Evolutionary conservation across 2,888 invertebrate species (phyloP), one percentile per base, ranked within the genome.

Genomic region (Trimorus sp.): DNA sequence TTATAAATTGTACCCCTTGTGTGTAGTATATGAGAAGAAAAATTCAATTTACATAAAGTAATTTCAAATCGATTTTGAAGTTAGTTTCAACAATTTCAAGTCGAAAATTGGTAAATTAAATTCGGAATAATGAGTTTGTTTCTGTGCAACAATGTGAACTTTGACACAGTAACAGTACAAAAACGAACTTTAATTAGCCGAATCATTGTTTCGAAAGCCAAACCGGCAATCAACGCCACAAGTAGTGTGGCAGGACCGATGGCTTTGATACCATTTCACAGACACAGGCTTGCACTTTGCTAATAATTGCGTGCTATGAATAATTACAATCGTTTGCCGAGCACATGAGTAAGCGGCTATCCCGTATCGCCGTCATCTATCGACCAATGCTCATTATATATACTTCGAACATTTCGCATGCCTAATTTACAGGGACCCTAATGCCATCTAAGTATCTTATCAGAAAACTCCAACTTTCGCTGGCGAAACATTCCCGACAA

Each of bases 291-390:
- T 56, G 73, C 70, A 69, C 70, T 68, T 66, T 58, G 51, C 70
- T 81, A 71, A 88, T 90, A 90, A 90, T 90, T 90, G 90, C 90
- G 87, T 89, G 90, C 89, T 87, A 88, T 88, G 89, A 89, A 90
- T 90, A 91, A 91, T 91, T 90, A 90, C 88, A 76, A 73, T 65
- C 62, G 59, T 66, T 73, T 51, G 40, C 51, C 48, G 40, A 40
- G 36, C 54, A 36, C 68, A 63, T 68, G 49, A 73, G 63, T 74
- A 65, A 65, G 48, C 63, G 68, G 62, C 53, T 62, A 63, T 60
- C 53, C 51, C 42, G 16, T 69, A 73, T 63, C 63, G 38, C 16
- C 40, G 38, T 45, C 56, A 42, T 62, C 73, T 79, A 63, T 74
- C 62, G 68, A 73, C 53, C 68, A 56, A 65, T 16, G 14, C 26